phyloP scores from a whole-genome alignment of 2,888 invertebrate genomes.

The Drosophila hawaiiensis region DNA sequence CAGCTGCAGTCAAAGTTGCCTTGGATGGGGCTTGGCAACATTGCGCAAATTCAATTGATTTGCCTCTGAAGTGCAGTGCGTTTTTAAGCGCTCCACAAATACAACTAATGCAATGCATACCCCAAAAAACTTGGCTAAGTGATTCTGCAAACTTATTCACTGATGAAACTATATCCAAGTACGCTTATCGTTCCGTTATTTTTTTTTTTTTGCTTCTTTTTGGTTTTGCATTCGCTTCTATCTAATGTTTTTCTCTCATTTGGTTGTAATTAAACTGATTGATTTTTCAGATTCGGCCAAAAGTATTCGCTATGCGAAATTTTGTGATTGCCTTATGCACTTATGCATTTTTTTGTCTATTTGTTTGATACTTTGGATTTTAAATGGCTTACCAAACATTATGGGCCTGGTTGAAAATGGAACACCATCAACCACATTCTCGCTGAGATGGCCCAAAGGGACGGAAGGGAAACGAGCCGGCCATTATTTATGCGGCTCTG shows the following conservation, averaged over 20 bases:
- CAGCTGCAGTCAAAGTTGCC: slow-evolving; percentile 24
- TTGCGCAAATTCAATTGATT: slow-evolving; percentile 72
- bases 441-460: not conserved
- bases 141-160: slow-evolving; percentile 45
- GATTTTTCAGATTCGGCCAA: slow-evolving; percentile 40
- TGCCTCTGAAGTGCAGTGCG: slow-evolving; percentile 60
- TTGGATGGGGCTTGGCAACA: slow-evolving; percentile 49
- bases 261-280: slow-evolving; percentile 64
- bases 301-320: slow-evolving; percentile 16
- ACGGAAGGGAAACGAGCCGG: not conserved
- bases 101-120: slow-evolving; percentile 67
- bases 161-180: slow-evolving; percentile 48
- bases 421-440: slow-evolving; percentile 1
- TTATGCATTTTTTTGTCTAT: slow-evolving; percentile 24
- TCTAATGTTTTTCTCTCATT: slow-evolving; percentile 20
- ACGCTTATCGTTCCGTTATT: not conserved
- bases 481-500: slow-evolving; percentile 62
- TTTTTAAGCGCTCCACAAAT: slow-evolving; percentile 66
- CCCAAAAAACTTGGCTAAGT: slow-evolving; percentile 60
- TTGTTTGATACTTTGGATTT: slow-evolving; percentile 38
- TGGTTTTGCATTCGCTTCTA: not conserved
- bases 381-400: slow-evolving; percentile 43
- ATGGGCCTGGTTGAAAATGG: not conserved
- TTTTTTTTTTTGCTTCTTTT: not conserved
- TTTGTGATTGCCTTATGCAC: slow-evolving; percentile 28